A percentile compares a stretch with the other conserved stretches of the same genome.
These are phyloP conservation scores for Aphaenogaster floridana DNA, from an alignment of 1,140 invertebrate genomes.

Conservation along the genomic window DNA sequence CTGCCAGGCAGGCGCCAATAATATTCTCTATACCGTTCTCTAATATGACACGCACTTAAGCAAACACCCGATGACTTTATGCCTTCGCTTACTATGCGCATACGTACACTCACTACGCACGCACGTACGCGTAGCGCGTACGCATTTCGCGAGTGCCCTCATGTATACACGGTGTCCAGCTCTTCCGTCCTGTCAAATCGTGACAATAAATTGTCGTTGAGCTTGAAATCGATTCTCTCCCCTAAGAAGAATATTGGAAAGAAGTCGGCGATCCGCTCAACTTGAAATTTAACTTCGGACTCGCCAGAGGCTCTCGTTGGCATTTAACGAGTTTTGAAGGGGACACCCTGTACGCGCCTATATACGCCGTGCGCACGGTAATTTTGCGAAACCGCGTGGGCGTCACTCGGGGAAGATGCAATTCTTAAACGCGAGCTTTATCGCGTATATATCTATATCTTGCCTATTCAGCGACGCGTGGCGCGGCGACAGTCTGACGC, in stretches of 20 bases:
- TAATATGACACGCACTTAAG: conserved; percentile 64
- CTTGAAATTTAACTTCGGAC: neutral
- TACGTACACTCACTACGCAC: neutral
- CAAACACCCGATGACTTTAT: conserved; percentile 59
- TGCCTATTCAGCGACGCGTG: conserved; percentile 9
- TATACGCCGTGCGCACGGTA: neutral
- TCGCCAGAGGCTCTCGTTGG: neutral
- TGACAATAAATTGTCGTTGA: neutral
- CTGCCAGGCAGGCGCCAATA: conserved; percentile 60
- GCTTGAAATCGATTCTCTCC: neutral
- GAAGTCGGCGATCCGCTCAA: neutral
- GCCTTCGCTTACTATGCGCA: conserved; percentile 32
- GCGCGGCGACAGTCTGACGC: conserved; percentile 30
- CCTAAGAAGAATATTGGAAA: too few relatives aligned
- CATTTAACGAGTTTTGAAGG: neutral
- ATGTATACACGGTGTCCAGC: neutral
- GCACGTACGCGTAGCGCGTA: neutral
- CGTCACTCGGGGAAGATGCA: neutral
- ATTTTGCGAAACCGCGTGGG: conserved; percentile 56
- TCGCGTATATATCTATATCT: conserved; percentile 21
- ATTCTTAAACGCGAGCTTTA: conserved; percentile 46
- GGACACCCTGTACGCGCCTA: neutral
- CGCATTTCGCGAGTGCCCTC: conserved; percentile 19
- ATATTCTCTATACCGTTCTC: conserved; percentile 59
- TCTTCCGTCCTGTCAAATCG: neutral